Conservation (phyloP, 2,797 vertebrate species). For the Carapus acus region DNA sequence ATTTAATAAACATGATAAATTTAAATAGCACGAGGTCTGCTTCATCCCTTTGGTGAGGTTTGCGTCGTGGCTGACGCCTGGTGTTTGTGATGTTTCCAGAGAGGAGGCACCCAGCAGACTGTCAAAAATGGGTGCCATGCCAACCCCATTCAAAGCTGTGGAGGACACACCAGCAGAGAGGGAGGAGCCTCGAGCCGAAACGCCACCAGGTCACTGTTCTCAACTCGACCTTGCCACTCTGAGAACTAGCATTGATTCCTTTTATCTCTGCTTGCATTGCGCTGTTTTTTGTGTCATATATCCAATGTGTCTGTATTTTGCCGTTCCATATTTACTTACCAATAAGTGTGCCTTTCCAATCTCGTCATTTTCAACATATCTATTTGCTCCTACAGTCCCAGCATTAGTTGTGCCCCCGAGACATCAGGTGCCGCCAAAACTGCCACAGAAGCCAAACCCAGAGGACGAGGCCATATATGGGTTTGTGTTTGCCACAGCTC, state of each 20-base stretch:
- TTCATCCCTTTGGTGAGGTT: background rate
- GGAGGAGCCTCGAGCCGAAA: conserved; percentile 62
- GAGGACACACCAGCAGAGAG: conserved; percentile 58
- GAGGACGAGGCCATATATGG: conserved; percentile 92
- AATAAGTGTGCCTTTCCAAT: too few species aligned
- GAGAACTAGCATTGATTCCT: too few species aligned
- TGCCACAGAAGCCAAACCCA: conserved; percentile 76
- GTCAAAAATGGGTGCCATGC: conserved; percentile 85
- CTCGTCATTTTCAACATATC: too few species aligned
- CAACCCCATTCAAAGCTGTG: conserved; percentile 80
- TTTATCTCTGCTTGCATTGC: too few species aligned
- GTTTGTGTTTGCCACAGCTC: conserved; percentile 61
- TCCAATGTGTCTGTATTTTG: too few species aligned
- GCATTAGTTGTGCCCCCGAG: conserved; percentile 45
- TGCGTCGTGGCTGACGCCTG: too few species aligned
- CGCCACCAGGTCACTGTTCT: conserved; percentile 64
- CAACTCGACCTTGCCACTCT: too few species aligned
- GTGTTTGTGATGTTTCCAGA: conserved; percentile 56
- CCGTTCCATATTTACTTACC: too few species aligned
- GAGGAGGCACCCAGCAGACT: conserved; percentile 81
- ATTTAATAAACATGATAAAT: conserved; percentile 18
- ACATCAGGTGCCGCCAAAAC: conserved; percentile 61
- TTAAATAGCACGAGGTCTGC: too few species aligned
- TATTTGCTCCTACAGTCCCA: conserved; percentile 25
- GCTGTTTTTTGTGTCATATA: too few species aligned